Evolutionary conservation across 2,113 vertebrate species (phyloP), one percentile per base, ranked within the genome.

Genomic region (Tachuris rubrigastra): DNA sequence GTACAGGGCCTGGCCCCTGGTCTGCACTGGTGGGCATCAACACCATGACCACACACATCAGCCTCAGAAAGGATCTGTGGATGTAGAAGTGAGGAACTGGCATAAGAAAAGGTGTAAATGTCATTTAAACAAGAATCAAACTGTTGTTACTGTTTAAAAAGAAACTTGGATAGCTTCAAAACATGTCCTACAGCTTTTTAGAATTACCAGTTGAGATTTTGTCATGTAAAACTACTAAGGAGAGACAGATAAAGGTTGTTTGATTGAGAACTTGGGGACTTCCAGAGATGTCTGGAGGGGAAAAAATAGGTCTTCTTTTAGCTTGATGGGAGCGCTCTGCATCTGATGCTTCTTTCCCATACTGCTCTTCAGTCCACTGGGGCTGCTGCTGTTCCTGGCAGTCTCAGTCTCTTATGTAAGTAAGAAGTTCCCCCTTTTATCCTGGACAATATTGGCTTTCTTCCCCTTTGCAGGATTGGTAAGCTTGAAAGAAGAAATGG

Each of bases 281-380:
- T 95, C 82, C 90, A 94, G 74, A 87, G n/a, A 65, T 76, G 69
- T 87, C 56, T 94, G 75, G 33, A 76, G 25, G 44, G 47, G 58
- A 21, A 82, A 56, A 66, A 17, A 13, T 14, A 33, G 5, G 4
- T 47, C 23, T 16, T 10, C 27, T 80, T 74, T 76, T 56, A 49
- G 55, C 15, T 84, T 53, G 60, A 0, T 80, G 67, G 24, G 47
- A 20, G 39, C 46, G 4, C 39, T 84, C 50, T 84, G 46, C 63
- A 23, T 86, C 35, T 58, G 76, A 12, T 58, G 19, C 44, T 88
- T 49, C 76, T 65, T 73, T 77, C 68, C 68, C 55, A 27, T 80
- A 20, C 23, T 53, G 52, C 3, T 8, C 15, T 42, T 74, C 31
- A 42, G 42, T 31, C 77, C 66, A 5, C n/a, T 33, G 28, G 76